Evolutionary conservation across 2,797 vertebrate species (phyloP).

Genomic region (Coluber constrictor): DNA sequence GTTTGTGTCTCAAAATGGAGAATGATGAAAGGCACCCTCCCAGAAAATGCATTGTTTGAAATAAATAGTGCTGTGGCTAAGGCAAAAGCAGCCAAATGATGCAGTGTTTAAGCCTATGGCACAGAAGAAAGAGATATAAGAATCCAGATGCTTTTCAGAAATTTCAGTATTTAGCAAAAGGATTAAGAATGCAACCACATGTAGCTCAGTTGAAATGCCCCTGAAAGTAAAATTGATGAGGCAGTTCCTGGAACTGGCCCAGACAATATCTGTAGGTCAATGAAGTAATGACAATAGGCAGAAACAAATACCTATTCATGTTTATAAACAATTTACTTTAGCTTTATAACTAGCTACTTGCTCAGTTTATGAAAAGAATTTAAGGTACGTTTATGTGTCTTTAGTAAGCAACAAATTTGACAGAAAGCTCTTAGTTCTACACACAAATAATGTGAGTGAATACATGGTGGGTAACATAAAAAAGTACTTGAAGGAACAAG

Average conservation of each 20-base stretch:
- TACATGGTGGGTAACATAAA: not conserved
- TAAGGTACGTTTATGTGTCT: not conserved
- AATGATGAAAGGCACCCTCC: not conserved
- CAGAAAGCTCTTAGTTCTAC: not conserved
- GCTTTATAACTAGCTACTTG: not conserved
- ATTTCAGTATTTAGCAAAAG: not conserved
- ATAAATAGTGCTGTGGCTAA: not conserved
- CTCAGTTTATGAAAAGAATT: not conserved
- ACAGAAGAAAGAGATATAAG: not conserved
- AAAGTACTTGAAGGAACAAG: not conserved
- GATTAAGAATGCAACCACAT: not conserved
- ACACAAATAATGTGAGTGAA: not conserved
- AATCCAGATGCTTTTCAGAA: not conserved
- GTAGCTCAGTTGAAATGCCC: not conserved
- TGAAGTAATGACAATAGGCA: not conserved
- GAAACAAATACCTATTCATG: not conserved
- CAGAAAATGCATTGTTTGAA: not conserved
- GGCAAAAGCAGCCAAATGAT: not conserved
- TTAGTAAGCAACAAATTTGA: not conserved
- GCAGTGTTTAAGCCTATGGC: not conserved
- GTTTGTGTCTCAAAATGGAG: not conserved
- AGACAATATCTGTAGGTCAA: not conserved
- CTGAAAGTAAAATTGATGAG: not conserved
- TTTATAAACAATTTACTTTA: not conserved
- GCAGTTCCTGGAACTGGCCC: not conserved